Conservation (phyloP, 2,888 invertebrate species). For the Allygus modestus region DNA sequence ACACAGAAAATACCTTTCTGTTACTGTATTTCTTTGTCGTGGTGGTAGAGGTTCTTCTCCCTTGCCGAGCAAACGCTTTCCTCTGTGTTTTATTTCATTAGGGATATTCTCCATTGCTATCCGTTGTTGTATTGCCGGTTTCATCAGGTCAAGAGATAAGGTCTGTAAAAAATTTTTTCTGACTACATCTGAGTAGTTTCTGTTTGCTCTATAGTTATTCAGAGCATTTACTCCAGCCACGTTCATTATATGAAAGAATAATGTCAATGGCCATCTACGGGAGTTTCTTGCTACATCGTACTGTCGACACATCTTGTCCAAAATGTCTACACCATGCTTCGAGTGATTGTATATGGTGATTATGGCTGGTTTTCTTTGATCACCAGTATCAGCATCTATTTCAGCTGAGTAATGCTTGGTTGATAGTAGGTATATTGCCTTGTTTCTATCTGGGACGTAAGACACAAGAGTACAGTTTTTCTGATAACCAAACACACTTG, state of each 20-base stretch:
- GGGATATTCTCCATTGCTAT: conserved; percentile 14
- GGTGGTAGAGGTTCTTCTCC: not conserved
- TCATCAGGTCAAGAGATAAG: conserved; percentile 36
- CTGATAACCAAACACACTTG: conserved; percentile 40
- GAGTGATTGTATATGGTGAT: conserved; percentile 48
- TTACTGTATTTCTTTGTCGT: not conserved
- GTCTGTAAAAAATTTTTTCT: conserved; percentile 1
- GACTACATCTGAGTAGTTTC: not conserved
- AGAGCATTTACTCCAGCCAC: conserved; percentile 48
- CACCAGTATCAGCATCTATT: conserved; percentile 22
- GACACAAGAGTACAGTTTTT: conserved; percentile 1
- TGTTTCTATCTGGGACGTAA: conserved; percentile 10
- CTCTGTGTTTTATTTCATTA: conserved; percentile 30
- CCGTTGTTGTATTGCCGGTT: conserved; percentile 35
- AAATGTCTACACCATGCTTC: conserved; percentile 50
- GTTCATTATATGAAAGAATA: conserved; percentile 34
- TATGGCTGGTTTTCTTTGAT: conserved; percentile 10
- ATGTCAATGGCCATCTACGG: conserved; percentile 25
- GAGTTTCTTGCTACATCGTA: conserved; percentile 43
- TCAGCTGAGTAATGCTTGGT: not conserved
- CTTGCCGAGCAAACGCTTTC: conserved; percentile 18
- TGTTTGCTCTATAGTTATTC: conserved; percentile 7
- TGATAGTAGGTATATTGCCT: not conserved
- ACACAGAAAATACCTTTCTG: conserved; percentile 41
- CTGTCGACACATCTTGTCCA: conserved; percentile 54